These are phyloP conservation scores for Cephalopholis sonnerati DNA, from an alignment of 2,113 vertebrate genomes.

Conservation along the genomic window DNA sequence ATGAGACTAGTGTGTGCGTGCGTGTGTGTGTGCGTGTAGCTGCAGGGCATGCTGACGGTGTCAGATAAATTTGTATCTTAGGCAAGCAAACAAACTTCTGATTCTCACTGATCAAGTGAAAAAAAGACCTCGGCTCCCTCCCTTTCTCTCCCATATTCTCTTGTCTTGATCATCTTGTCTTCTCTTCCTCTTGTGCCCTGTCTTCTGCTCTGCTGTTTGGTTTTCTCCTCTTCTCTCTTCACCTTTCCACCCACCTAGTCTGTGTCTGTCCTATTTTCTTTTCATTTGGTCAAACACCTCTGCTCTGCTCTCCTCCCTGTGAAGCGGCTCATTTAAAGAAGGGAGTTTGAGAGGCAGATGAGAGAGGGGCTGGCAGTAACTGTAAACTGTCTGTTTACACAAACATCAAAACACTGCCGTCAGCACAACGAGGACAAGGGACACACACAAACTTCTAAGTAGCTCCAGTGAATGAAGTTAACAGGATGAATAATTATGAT, in stretches of 20 bases:
- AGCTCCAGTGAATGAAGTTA: slow-evolving; percentile 49
- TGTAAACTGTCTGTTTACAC: slow-evolving; percentile 50
- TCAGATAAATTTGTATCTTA: slow-evolving; percentile 67
- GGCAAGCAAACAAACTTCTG: slow-evolving; percentile 68
- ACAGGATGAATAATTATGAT: slow-evolving; percentile 58
- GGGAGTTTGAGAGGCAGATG: slow-evolving; percentile 32
- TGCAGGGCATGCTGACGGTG: slow-evolving; percentile 59
- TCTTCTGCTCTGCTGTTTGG: neutral
- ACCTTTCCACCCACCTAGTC: slow-evolving; percentile 13
- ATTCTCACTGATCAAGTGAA: slow-evolving; percentile 65
- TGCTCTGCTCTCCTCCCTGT: slow-evolving; percentile 11
- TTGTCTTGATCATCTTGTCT: slow-evolving; percentile 25
- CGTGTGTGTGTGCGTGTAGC: slow-evolving; percentile 15
- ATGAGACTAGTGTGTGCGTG: slow-evolving; percentile 55
- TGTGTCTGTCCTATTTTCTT: neutral
- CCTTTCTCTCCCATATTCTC: slow-evolving; percentile 22
- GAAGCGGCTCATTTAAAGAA: neutral
- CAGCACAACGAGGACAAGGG: slow-evolving; percentile 32
- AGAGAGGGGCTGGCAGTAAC: slow-evolving; percentile 30
- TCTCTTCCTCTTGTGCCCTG: neutral
- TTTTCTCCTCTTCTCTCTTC: slow-evolving; percentile 12
- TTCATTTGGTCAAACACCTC: neutral
- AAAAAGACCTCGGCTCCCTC: slow-evolving; percentile 33
- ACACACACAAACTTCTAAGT: slow-evolving; percentile 45
- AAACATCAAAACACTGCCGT: slow-evolving; percentile 47